phyloP scores from a whole-genome alignment of 2,888 invertebrate genomes.

The Lycia hirtaria region DNA sequence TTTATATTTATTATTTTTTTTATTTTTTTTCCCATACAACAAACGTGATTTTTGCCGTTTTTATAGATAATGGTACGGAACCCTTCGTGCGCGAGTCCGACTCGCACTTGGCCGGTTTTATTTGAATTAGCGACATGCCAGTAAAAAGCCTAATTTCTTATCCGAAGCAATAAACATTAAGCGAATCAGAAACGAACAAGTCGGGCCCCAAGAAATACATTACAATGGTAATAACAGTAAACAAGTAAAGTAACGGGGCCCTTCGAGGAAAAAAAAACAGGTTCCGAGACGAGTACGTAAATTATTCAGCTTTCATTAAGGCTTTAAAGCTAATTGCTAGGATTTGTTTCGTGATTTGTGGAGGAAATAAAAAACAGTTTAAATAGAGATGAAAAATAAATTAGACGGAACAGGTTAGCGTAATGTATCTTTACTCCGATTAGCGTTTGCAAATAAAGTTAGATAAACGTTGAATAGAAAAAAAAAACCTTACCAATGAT shows the following conservation, averaged over 20 bases:
- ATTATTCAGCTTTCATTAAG: conserved; percentile 40
- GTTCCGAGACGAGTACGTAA: conserved; percentile 23
- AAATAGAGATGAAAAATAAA: background rate
- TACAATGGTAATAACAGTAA: conserved; percentile 39
- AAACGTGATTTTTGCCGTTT: too few relatives aligned
- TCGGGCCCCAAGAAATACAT: conserved; percentile 31
- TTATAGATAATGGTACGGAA: too few relatives aligned
- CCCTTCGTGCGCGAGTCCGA: too few relatives aligned
- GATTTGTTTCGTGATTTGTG: conserved; percentile 17
- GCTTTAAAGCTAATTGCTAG: conserved; percentile 31
- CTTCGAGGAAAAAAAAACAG: conserved; percentile 32
- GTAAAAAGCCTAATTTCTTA: conserved; percentile 23
- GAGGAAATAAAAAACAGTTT: background rate
- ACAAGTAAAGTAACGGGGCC: conserved; percentile 21
- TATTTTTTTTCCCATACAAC: too few relatives aligned
- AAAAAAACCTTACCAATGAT: too few relatives aligned
- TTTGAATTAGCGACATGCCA: background rate
- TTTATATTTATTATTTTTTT: too few relatives aligned
- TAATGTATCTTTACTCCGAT: background rate
- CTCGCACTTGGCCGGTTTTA: too few relatives aligned
- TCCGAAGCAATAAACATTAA: conserved; percentile 27
- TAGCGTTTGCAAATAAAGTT: too few relatives aligned
- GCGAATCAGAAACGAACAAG: conserved; percentile 18
- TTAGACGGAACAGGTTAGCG: background rate
- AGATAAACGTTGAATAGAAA: too few relatives aligned